These are phyloP conservation scores for Nestor notabilis DNA, from an alignment of 2,113 vertebrate genomes.

Conservation along the genomic window DNA sequence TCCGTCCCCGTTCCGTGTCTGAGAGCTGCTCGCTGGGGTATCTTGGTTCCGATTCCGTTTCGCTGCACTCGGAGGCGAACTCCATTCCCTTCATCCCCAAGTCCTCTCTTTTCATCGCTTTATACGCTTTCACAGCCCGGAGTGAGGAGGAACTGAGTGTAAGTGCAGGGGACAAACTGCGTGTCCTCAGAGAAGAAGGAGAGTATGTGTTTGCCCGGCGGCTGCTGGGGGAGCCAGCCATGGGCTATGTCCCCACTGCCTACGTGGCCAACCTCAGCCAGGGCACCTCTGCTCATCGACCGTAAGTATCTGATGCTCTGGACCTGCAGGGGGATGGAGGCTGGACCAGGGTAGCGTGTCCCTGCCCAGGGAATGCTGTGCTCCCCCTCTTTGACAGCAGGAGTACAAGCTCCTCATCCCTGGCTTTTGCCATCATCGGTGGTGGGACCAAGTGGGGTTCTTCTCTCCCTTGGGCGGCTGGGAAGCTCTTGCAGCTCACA, in stretches of 20 bases:
- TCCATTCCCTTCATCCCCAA: conserved; percentile 58
- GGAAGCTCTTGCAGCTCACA: too few species aligned
- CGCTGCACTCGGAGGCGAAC: conserved; percentile 32
- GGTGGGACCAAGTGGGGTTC: neutral
- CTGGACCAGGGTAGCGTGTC: fast-evolving
- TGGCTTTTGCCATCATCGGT: neutral
- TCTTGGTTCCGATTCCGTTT: conserved; percentile 16
- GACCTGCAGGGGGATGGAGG: fast-evolving
- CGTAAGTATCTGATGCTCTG: conserved; percentile 74
- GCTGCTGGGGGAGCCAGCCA: conserved; percentile 79
- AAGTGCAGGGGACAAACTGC: conserved; percentile 85
- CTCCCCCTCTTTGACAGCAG: fast-evolving
- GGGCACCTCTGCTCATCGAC: conserved; percentile 81
- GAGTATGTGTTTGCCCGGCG: conserved; percentile 84
- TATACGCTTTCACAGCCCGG: conserved; percentile 86
- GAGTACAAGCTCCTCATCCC: fast-evolving
- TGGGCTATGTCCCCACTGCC: conserved; percentile 86
- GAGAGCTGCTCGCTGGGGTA: conserved; percentile 14
- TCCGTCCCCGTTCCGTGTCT: conserved; percentile 80
- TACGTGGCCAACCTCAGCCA: conserved; percentile 81
- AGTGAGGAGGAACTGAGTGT: conserved; percentile 85
- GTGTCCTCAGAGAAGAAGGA: conserved; percentile 84
- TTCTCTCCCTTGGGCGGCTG: neutral
- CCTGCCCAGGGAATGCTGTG: neutral
- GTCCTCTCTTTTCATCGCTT: conserved; percentile 76